phyloP scores from a whole-genome alignment of 2,797 vertebrate species.

The Emydoidea blandingii region DNA sequence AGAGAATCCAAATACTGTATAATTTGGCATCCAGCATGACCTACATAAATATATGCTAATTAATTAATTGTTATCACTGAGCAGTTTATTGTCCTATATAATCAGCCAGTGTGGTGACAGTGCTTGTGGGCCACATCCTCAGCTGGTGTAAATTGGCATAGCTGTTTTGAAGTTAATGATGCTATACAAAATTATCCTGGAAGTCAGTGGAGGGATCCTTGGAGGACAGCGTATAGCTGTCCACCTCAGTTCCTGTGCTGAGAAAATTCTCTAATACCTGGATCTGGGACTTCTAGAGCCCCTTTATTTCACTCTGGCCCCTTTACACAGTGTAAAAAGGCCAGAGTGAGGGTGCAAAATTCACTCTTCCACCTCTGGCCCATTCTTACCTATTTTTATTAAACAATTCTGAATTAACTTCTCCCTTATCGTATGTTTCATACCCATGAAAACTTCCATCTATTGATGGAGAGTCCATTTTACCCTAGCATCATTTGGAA shows the following conservation, averaged over 20 bases:
- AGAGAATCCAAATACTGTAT: not conserved
- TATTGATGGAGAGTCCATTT: slow-evolving; percentile 28
- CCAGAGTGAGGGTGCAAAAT: not conserved
- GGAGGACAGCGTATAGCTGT: slow-evolving; percentile 1
- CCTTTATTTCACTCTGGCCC: not conserved
- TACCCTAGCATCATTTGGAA: slow-evolving; percentile 23
- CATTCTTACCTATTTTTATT: not conserved
- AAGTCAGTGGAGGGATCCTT: not conserved
- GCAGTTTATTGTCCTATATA: not conserved
- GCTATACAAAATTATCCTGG: not conserved
- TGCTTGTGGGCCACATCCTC: not conserved
- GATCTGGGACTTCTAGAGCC: not conserved
- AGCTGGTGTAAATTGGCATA: not conserved
- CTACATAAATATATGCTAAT: not conserved
- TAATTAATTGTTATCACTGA: not conserved
- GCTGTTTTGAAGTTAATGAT: slow-evolving; percentile 3
- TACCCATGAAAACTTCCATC: slow-evolving; percentile 12
- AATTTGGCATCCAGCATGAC: not conserved
- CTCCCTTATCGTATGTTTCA: slow-evolving; percentile 12
- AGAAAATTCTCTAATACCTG: slow-evolving; percentile 17
- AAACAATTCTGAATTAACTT: not conserved
- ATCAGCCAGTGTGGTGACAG: not conserved
- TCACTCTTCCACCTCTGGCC: slow-evolving; percentile 9
- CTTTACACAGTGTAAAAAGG: slow-evolving; percentile 22
- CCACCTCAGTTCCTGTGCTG: not conserved